Base-by-base conservation (phyloP, 1,140 invertebrate genomes). In the Aradophagus sp. region DNA sequence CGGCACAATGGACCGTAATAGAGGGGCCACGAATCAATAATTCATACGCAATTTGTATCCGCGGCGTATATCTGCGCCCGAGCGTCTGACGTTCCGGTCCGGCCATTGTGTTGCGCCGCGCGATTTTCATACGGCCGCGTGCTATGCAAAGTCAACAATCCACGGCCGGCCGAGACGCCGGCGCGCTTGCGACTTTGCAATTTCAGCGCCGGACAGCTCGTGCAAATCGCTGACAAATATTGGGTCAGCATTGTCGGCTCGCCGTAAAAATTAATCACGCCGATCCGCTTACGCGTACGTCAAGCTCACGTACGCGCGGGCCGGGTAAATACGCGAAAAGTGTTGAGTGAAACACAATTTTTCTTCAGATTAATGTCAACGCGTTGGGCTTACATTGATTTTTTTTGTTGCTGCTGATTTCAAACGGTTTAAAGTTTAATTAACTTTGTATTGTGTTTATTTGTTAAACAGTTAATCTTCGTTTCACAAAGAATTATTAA, bases 151-250 rank as follows among this genome's bases (percentile, higher is more conserved):
- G 45, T 68, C 65, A 68, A 68, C 65, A 68, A 53, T 59, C 47
- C 47, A 35, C 39, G 29, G 68, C 34, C 42, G 20, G 56, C 36
- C 20, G 29, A 50, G 50, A 36, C 32, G 23, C 34, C 45, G 38
- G 35, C 14, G 45, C 65, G 31, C 65, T 71, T 65, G 36, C 61
- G 36, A 50, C 34, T 56, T 42, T 36, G 50, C 34, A 41, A 29
- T 56, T 66, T 48, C 50, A 56, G 32, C 41, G 42, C 7, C 47
- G 27, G 45, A 34, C 27, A 47, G 52, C 36, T 56, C 39, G 63
- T 55, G 50, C 63, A 66, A 72, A 68, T 70, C 58, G 52, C 36
- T 23, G 45, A 65, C 70, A 77, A 75, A 75, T 77, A 75, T 77
- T 75, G 63, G 42, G 29, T 16, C n/a, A 59, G 56, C 12, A 56